Conservation (phyloP, 2,888 invertebrate genomes). For the Acronicta psi region DNA sequence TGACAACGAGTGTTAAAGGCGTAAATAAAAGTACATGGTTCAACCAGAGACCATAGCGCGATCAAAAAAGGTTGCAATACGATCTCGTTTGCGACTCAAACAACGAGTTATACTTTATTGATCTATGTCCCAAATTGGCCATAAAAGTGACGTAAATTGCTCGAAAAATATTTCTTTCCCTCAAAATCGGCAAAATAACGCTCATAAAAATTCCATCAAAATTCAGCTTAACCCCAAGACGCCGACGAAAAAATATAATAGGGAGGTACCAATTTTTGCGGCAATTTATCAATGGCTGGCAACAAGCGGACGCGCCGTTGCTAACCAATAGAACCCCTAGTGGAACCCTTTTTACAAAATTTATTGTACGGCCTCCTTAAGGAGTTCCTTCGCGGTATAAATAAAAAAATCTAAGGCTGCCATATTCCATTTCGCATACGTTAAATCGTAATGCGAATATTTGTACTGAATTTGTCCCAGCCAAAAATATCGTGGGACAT, state of each 20-base stretch:
- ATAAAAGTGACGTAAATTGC: neutral
- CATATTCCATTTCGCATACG: slow-evolving; percentile 55
- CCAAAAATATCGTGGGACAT: slow-evolving; percentile 12
- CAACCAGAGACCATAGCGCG: no score
- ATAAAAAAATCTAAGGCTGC: slow-evolving; percentile 56
- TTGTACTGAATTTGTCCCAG: slow-evolving; percentile 35
- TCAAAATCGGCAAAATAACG: slow-evolving; percentile 16
- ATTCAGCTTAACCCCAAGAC: slow-evolving; percentile 27
- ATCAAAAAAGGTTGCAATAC: no score
- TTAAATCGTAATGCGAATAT: slow-evolving; percentile 44
- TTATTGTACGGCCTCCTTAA: slow-evolving; percentile 63
- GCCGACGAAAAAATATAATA: slow-evolving; percentile 31
- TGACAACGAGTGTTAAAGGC: no score
- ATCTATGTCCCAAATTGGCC: slow-evolving; percentile 1
- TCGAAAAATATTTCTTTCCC: neutral
- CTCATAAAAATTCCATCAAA: slow-evolving; percentile 35
- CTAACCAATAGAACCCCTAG: slow-evolving; percentile 62
- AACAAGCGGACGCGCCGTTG: slow-evolving; percentile 52
- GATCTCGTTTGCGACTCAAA: no score
- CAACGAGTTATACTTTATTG: neutral
- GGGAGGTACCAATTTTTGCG: slow-evolving; percentile 38
- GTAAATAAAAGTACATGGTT: no score
- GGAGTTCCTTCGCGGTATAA: slow-evolving; percentile 52
- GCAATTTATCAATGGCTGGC: slow-evolving; percentile 59
- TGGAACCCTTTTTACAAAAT: slow-evolving; percentile 64